Percentiles rank a stretch among this genome's conserved stretches.
Conservation (phyloP, 1,140 invertebrate species). For the Euura saliciscinereae region DNA sequence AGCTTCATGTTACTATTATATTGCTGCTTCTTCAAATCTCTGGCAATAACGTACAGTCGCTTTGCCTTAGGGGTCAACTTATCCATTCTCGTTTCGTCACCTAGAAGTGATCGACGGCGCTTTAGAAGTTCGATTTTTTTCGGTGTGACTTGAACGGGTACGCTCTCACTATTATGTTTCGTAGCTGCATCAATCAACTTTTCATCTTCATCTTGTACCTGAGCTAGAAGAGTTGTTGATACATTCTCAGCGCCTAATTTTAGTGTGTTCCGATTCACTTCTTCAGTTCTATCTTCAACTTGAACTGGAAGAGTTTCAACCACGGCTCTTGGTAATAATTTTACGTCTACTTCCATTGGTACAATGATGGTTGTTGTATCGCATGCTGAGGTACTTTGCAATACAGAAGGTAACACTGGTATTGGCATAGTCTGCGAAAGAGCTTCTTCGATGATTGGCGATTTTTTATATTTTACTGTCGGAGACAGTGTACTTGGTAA, state of each 20-base stretch:
- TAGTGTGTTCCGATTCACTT: too few relatives aligned
- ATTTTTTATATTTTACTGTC: not conserved
- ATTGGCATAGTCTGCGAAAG: not conserved
- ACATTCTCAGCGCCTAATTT: too few relatives aligned
- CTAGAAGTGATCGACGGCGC: not conserved
- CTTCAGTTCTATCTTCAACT: too few relatives aligned
- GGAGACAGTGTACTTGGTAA: not conserved
- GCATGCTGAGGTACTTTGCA: not conserved
- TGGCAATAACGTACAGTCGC: not conserved
- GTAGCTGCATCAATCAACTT: not conserved
- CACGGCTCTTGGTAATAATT: not conserved
- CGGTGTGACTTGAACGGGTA: not conserved
- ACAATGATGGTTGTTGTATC: not conserved
- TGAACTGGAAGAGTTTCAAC: not conserved
- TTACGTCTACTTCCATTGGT: not conserved
- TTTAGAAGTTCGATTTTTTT: not conserved
- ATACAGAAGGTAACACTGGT: not conserved
- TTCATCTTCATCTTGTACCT: not conserved
- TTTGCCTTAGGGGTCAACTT: not conserved
- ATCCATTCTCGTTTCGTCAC: not conserved
- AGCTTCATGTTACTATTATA: slow-evolving; percentile 1
- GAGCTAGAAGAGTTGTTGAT: too few relatives aligned
- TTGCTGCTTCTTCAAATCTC: not conserved
- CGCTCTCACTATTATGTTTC: not conserved
- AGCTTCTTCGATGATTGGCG: not conserved